Evolutionary conservation across 2,888 invertebrate genomes (phyloP), one percentile per base, ranked within the genome.

Genomic region (Caenorhabditis doughertyi): DNA sequence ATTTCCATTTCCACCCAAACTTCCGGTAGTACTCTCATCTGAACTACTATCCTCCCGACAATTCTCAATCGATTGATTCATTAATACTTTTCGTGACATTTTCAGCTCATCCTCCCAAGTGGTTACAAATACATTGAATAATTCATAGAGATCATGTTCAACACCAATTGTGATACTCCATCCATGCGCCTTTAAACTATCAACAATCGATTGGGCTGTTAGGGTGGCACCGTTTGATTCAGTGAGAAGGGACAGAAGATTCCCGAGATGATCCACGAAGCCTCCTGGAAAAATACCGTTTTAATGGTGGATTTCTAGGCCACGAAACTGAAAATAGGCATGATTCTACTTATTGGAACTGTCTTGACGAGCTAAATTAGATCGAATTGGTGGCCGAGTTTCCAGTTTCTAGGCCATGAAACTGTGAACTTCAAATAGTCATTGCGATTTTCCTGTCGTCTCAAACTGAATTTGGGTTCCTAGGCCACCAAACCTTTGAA

Each of bases 91-190:
- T 18, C 83, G 23, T 1, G 35, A 39, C 16, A 23, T 23, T 42
- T 90, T 90, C 44, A 92, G 89, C 92, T 98, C 97, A 91, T 96
- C 96, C 92, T 97, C 96, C 62, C 97, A 93, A 16, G 97, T 96
- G n/a, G 95, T 95, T 9, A 97, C 93, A 88, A 98, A 93, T 9
- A 96, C 95, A 92, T 96, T 96, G 89, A 97, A 95, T 67, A 98
- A 92, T 93, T 98, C 97, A 92, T 97, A 97, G 0, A 97, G 96
- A 93, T 98, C 98, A 92, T 93, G 93, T 44, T 88, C 86, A 4
- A 82, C 84, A 0, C 86, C 86, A 16, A 84, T 27, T 5, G 79
- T 67, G 47, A 87, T 85, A 18, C 83, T 84, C 89, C 89, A 89
- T 32, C 85, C 83, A 39, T 86, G 85, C 21, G 51, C 39, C 9